phyloP scores from a whole-genome alignment of 2,888 invertebrate genomes.

The Rhyacophila evoluta region DNA sequence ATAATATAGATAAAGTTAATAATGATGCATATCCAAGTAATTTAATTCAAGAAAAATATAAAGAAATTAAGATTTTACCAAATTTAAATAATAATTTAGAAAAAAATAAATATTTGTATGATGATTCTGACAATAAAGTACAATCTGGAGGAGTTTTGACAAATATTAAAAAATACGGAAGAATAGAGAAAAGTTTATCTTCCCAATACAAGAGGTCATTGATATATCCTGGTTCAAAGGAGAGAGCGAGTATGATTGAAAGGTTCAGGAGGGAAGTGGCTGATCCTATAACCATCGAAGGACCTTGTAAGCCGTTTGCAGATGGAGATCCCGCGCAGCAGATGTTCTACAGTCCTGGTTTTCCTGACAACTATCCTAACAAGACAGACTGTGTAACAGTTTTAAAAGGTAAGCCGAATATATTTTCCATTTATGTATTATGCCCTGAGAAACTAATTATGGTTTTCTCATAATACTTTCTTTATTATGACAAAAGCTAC shows the following conservation, averaged over 20 bases:
- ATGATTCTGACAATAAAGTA: constrained; percentile 8
- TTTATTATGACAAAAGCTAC: too few species aligned
- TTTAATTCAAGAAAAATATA: too few species aligned
- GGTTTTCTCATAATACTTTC: too few species aligned
- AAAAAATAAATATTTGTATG: neutral
- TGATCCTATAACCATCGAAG: constrained; percentile 51
- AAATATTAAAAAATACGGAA: neutral
- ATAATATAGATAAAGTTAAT: constrained; percentile 30
- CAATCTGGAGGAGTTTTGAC: neutral
- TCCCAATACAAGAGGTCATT: neutral
- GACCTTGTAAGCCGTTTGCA: constrained; percentile 71
- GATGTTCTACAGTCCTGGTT: constrained; percentile 79
- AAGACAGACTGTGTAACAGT: constrained; percentile 75
- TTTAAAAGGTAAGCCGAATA: constrained; percentile 76
- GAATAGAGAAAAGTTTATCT: neutral
- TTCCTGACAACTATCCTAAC: constrained; percentile 76
- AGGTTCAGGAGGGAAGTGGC: constrained; percentile 52
- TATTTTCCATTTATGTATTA: too few species aligned
- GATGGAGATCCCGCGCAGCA: constrained; percentile 70
- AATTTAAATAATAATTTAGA: constrained; percentile 25
- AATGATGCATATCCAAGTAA: constrained; percentile 28
- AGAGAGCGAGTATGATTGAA: constrained; percentile 31
- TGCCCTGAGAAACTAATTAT: too few species aligned
- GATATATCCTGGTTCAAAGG: neutral
- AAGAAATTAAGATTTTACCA: neutral